phyloP scores from a whole-genome alignment of 2,797 vertebrate genomes.

The Catamblyrhynchus diadema region DNA sequence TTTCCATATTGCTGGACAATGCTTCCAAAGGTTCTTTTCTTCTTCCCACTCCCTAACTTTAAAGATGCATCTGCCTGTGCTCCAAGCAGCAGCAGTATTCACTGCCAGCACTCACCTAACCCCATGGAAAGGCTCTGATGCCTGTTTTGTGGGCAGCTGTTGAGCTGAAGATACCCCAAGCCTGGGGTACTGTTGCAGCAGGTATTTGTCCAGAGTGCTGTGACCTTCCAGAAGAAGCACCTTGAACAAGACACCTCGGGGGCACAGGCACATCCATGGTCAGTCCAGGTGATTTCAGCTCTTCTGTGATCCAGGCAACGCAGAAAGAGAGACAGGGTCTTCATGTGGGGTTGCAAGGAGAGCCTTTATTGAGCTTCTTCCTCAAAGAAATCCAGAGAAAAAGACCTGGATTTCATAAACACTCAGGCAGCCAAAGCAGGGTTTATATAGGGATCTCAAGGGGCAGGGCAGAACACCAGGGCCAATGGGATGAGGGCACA shows the following conservation, averaged over 20 bases:
- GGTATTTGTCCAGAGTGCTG: neutral
- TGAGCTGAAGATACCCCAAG: neutral
- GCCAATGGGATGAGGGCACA: neutral
- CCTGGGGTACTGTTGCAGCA: fast-evolving
- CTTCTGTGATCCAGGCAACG: neutral
- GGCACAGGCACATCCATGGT: fast-evolving
- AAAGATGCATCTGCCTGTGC: neutral
- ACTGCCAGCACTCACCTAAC: fast-evolving
- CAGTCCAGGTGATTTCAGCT: fast-evolving
- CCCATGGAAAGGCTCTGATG: neutral
- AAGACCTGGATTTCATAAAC: too few species aligned
- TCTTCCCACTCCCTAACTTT: neutral
- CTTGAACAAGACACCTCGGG: neutral
- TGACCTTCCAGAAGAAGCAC: neutral
- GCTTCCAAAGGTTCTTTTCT: neutral
- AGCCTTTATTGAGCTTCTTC: fast-evolving
- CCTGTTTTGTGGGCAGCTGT: too few species aligned
- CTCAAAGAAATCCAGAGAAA: fast-evolving
- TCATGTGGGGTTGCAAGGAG: neutral
- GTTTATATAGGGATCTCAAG: neutral
- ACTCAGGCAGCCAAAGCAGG: fast-evolving
- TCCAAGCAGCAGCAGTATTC: neutral
- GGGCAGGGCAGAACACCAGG: neutral
- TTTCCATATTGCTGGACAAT: neutral
- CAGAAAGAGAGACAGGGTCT: neutral